These are phyloP conservation scores for Trochalopteron elliotii DNA, from an alignment of 2,113 vertebrate species.

Conservation along the genomic window DNA sequence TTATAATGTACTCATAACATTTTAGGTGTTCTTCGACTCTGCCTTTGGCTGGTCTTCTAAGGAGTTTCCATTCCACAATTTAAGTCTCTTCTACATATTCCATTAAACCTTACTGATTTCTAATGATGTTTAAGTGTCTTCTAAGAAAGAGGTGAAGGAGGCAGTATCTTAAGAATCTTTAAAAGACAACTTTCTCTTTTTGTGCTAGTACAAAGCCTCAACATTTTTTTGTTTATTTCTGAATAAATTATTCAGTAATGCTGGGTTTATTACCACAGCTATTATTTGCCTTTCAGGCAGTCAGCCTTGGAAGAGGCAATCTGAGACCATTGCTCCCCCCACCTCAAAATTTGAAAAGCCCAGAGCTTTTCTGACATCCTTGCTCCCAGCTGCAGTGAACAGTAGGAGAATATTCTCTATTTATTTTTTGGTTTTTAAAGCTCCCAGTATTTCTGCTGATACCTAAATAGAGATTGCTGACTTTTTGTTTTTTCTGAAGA, in stretches of 20 bases:
- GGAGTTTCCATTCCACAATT: neutral
- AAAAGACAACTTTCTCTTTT: neutral
- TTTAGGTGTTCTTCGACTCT: neutral
- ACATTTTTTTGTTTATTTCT: neutral
- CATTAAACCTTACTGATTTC: neutral
- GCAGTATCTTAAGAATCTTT: neutral
- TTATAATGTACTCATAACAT: neutral
- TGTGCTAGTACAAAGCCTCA: accelerated
- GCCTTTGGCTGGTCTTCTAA: neutral
- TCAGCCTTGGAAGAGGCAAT: neutral
- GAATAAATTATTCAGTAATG: neutral
- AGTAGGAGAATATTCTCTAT: neutral
- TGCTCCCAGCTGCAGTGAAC: neutral
- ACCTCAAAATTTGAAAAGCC: neutral
- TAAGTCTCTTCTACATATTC: neutral
- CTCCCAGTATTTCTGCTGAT: neutral
- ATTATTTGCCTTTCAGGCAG: neutral
- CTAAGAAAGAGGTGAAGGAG: neutral
- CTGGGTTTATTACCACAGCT: neutral
- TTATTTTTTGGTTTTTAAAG: neutral
- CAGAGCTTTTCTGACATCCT: neutral
- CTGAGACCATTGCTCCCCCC: neutral
- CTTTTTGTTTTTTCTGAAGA: conserved; percentile 17
- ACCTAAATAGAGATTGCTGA: neutral
- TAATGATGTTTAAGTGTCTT: neutral